Evolutionary conservation across 2,113 vertebrate genomes (phyloP).

Genomic region (Lepidothrix coronata): DNA sequence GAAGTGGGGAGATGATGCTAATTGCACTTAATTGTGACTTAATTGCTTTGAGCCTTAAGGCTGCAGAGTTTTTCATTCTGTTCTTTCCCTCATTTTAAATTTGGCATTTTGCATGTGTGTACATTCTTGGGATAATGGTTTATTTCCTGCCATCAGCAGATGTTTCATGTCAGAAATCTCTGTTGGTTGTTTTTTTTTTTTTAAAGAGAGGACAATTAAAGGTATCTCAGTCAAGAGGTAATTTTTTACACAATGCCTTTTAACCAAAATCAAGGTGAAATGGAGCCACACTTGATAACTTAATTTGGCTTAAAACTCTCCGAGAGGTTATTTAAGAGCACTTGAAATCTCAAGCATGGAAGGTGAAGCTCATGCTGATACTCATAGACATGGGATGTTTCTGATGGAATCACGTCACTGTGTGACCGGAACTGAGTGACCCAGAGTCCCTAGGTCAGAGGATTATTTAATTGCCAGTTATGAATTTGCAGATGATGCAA

Average conservation of each 20-base stretch:
- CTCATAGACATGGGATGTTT: background rate
- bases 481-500: background rate
- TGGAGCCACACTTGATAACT: background rate
- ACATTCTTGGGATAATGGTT: background rate
- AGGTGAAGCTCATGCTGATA: background rate
- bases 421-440: background rate
- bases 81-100: background rate
- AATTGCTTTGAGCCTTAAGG: background rate
- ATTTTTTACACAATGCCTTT: background rate
- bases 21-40: background rate
- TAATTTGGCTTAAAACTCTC: background rate
- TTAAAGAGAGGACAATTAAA: background rate
- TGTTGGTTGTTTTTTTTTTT: background rate
- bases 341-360: background rate
- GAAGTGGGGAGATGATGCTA: background rate
- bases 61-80: background rate
- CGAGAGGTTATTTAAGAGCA: background rate
- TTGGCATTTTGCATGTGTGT: background rate
- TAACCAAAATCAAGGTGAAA: background rate
- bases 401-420: background rate
- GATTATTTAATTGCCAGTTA: background rate
- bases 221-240: background rate
- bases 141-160: background rate
- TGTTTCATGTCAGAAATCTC: background rate
- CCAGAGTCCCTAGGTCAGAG: background rate